Base-by-base conservation (phyloP, 2,888 invertebrate species). In the Ichneumoninae sp. region DNA sequence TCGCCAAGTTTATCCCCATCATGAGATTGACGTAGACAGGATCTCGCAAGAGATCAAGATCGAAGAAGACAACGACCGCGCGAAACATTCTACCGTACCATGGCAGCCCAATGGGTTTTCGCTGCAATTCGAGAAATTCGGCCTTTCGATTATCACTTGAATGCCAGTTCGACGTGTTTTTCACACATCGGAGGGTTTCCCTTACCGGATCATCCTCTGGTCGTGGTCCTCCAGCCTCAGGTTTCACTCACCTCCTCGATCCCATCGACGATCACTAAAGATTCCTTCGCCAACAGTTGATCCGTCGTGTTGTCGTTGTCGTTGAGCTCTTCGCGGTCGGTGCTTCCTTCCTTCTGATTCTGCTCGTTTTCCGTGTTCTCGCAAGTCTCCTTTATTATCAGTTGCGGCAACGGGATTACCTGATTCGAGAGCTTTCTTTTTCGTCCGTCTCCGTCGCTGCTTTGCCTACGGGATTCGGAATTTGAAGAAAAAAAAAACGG, bases 1-100 rank as follows among this genome's bases (percentile, higher is more conserved):
- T 96, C 0, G 96, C 96, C 54, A 96, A 94, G 0, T 96, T 96
- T 69, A 97, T 94, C 0, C 97, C 97, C 76, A 96, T 91, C 95
- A 96, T 96, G 16, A 97, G 94, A 89, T 96, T 97, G 2, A 96
- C 95, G 88, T 96, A 97, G 3, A 96, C 95, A 16, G 95, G 95
- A 92, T 97, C 97, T 87, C 95, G 95, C 77, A 97, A 92, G 71
- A 97, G 94, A 91, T 96, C 96, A 83, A 97, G 94, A 91, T 97
- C 97, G 89, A 97, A 97, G 90, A 96, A 96, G 52, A 95, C 93
- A 0, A 95, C 93, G 6, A 96, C 90, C 90, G 96, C 96, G 89
- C 95, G 93, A 68, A 95, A 94, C 87, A 94, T 94, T 0, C 87
- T 83, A 57, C 74, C 84, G 75, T 87, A 87, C 87, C 87, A 87